phyloP scores from a whole-genome alignment of 2,113 vertebrate species.

The Rhabdornis inornatus region DNA sequence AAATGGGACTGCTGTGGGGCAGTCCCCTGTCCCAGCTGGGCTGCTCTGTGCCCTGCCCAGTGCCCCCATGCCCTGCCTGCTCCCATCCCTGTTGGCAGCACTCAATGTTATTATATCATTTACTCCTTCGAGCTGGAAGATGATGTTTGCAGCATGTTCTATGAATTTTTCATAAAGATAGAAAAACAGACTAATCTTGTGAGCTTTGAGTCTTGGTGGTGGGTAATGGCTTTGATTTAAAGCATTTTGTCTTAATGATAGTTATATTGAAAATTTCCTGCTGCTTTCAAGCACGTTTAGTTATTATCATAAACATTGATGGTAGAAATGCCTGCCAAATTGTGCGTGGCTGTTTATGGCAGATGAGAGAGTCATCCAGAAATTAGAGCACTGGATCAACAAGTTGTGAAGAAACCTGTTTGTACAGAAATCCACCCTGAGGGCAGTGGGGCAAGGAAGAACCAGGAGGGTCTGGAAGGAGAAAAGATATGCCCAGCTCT shows the following conservation, averaged over 20 bases:
- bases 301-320: conserved; percentile 70
- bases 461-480: background rate
- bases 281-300: conserved; percentile 66
- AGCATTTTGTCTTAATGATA: conserved; percentile 69
- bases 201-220: conserved; percentile 62
- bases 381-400: background rate
- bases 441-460: background rate
- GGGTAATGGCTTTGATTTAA: conserved; percentile 72
- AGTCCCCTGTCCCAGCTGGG: background rate
- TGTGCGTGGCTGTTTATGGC: conserved; percentile 45
- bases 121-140: conserved; percentile 31
- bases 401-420: background rate
- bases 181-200: conserved; percentile 59
- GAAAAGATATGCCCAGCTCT: background rate
- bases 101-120: background rate
- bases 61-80: background rate
- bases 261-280: conserved; percentile 66
- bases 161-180: conserved; percentile 71
- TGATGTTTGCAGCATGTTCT: conserved; percentile 35
- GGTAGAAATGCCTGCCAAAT: conserved; percentile 63
- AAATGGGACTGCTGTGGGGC: background rate
- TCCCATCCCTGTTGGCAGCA: background rate
- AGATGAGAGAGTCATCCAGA: conserved; percentile 47
- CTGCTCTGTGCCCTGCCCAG: background rate
- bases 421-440: background rate